phyloP scores from a whole-genome alignment of 2,888 invertebrate species.

The Drosophila cognata region DNA sequence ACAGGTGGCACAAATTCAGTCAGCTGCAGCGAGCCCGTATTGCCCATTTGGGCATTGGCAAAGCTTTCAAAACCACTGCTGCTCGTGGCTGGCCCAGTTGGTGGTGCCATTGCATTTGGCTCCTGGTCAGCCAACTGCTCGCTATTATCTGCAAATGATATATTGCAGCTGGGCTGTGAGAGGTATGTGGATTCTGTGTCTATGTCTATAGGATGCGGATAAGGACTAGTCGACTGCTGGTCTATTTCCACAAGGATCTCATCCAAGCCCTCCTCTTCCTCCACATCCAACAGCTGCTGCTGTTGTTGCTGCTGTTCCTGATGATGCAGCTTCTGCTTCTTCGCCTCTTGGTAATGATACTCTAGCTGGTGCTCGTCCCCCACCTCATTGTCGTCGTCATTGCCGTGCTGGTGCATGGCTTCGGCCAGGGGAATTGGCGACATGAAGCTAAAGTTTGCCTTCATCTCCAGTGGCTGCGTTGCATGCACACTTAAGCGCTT shows the following conservation, averaged over 20 bases:
- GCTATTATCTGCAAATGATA: slow-evolving; percentile 35
- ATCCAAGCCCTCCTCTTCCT: slow-evolving; percentile 43
- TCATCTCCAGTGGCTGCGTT: neutral
- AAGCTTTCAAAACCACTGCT: slow-evolving; percentile 71
- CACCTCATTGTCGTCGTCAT: slow-evolving; percentile 2
- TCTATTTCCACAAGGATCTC: slow-evolving; percentile 63
- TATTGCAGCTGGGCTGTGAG: slow-evolving; percentile 69
- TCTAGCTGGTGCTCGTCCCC: neutral
- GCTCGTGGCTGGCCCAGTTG: slow-evolving; percentile 56
- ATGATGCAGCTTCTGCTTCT: neutral
- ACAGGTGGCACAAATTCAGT: slow-evolving; percentile 74
- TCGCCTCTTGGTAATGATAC: neutral
- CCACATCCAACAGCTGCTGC: neutral
- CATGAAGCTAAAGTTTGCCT: slow-evolving; percentile 29
- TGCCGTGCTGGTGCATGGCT: neutral
- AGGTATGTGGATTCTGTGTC: slow-evolving; percentile 62
- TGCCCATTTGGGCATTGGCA: slow-evolving; percentile 25
- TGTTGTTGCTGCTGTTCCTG: neutral
- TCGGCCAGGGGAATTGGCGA: slow-evolving; percentile 40
- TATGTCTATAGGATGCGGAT: slow-evolving; percentile 22
- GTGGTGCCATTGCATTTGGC: slow-evolving; percentile 22
- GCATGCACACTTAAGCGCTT: neutral
- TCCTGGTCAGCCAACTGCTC: neutral
- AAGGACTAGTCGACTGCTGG: slow-evolving; percentile 32
- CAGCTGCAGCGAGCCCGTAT: slow-evolving; percentile 34